A percentile compares a stretch with the other conserved stretches of the same genome.
Evolutionary conservation across 2,888 invertebrate species (phyloP).

Genomic region (Dasysyrphus tricinctus): DNA sequence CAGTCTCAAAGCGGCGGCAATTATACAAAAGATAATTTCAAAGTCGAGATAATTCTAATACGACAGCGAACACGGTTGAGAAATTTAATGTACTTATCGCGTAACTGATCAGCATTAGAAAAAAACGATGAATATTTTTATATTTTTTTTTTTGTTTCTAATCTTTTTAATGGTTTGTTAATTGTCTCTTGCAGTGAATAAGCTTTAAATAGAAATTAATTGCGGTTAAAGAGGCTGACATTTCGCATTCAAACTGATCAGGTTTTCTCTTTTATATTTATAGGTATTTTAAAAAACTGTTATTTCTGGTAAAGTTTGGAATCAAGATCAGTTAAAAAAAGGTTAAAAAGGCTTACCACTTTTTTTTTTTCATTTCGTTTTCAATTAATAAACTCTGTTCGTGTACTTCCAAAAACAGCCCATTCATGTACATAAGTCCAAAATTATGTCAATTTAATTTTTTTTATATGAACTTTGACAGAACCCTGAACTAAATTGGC

Average conservation of each 20-base stretch:
- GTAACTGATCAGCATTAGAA: constrained; percentile 51
- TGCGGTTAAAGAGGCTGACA: neutral
- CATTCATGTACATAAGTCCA: no score
- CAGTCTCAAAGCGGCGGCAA: neutral
- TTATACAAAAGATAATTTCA: constrained; percentile 17
- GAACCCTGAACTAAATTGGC: no score
- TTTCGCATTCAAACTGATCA: neutral
- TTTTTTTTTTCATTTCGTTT: no score
- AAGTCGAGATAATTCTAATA: constrained; percentile 10
- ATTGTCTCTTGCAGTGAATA: neutral
- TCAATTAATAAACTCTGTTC: no score
- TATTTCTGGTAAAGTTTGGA: no score
- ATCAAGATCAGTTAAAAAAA: no score
- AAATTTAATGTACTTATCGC: constrained; percentile 24
- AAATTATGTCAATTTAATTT: no score
- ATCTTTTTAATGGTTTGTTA: constrained; percentile 15
- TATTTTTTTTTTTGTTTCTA: neutral
- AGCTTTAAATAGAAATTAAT: neutral
- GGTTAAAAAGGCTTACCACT: no score
- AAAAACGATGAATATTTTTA: neutral
- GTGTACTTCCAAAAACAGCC: no score
- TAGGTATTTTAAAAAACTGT: no score
- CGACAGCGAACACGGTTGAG: neutral
- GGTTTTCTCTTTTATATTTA: neutral
- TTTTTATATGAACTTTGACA: no score